These are phyloP conservation scores for Conistra vaccinii DNA, from an alignment of 2,888 invertebrate species.

Conservation along the genomic window DNA sequence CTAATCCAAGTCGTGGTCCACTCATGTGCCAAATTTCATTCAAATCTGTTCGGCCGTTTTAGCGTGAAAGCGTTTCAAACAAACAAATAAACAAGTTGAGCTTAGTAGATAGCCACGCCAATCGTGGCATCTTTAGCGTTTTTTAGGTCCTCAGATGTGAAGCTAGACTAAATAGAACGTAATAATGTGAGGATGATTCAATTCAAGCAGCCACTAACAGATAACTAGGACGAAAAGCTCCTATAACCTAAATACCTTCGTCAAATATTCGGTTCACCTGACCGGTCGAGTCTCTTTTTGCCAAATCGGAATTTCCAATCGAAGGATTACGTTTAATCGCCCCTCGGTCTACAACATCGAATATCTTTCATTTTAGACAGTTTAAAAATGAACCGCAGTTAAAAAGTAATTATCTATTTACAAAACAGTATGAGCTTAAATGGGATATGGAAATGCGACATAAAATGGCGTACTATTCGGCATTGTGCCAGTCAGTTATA, in stretches of 20 bases:
- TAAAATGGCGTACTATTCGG: conserved; percentile 45
- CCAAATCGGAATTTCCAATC: conserved; percentile 43
- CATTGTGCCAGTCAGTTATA: conserved; percentile 48
- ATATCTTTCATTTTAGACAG: conserved; percentile 14
- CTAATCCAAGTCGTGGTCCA: too few species aligned
- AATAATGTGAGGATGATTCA: background rate
- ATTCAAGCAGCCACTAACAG: background rate
- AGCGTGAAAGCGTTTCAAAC: too few species aligned
- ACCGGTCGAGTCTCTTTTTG: conserved; percentile 1
- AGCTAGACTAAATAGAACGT: background rate
- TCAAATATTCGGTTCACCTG: conserved; percentile 47
- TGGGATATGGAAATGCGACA: conserved; percentile 45
- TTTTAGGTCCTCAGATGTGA: background rate
- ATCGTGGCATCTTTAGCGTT: background rate
- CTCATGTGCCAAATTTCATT: too few species aligned
- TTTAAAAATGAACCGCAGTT: conserved; percentile 9
- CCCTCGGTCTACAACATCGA: background rate
- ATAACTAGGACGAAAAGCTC: background rate
- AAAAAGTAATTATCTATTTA: conserved; percentile 44
- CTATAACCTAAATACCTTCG: conserved; percentile 20
- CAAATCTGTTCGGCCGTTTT: too few species aligned
- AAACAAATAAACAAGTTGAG: background rate
- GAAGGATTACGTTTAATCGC: conserved; percentile 13
- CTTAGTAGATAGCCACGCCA: background rate
- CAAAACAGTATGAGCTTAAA: conserved; percentile 34